These are phyloP conservation scores for Galleria mellonella DNA, from an alignment of 1,140 invertebrate species.

Conservation along the genomic window DNA sequence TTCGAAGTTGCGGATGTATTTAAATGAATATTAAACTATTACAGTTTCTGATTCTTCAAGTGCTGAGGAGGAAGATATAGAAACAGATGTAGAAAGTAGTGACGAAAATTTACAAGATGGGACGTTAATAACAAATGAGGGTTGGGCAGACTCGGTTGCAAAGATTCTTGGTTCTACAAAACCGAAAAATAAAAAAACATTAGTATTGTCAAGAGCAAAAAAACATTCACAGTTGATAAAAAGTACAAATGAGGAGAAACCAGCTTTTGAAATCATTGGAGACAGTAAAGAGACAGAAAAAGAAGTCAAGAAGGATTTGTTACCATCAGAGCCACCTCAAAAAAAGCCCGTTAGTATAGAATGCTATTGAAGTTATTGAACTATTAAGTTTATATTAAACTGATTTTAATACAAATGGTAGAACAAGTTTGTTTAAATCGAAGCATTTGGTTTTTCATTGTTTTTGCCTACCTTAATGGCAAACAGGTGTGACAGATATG, in stretches of 20 bases:
- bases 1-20: too few relatives aligned
- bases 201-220: constrained; percentile 85
- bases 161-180: constrained; percentile 85
- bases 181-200: constrained; percentile 82
- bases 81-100: constrained; percentile 30
- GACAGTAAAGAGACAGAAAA: constrained; percentile 64
- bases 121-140: constrained; percentile 62
- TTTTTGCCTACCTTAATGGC: too few relatives aligned
- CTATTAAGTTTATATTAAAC: neutral
- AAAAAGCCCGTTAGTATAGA: constrained; percentile 60
- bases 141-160: constrained; percentile 82
- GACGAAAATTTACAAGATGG: constrained; percentile 16
- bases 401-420: too few relatives aligned
- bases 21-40: constrained; percentile 25
- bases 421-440: too few relatives aligned
- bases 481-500: too few relatives aligned
- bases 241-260: constrained; percentile 65
- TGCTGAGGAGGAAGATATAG: constrained; percentile 32
- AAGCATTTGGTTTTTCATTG: too few relatives aligned
- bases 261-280: constrained; percentile 73
- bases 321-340: constrained; percentile 35
- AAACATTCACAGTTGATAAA: constrained; percentile 77
- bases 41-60: constrained; percentile 41
- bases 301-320: constrained; percentile 42
- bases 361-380: too few relatives aligned